Percentiles rank a stretch among this genome's conserved stretches.
These are phyloP conservation scores for Irena cyanogastra DNA, from an alignment of 2,113 vertebrate genomes.

Conservation along the genomic window DNA sequence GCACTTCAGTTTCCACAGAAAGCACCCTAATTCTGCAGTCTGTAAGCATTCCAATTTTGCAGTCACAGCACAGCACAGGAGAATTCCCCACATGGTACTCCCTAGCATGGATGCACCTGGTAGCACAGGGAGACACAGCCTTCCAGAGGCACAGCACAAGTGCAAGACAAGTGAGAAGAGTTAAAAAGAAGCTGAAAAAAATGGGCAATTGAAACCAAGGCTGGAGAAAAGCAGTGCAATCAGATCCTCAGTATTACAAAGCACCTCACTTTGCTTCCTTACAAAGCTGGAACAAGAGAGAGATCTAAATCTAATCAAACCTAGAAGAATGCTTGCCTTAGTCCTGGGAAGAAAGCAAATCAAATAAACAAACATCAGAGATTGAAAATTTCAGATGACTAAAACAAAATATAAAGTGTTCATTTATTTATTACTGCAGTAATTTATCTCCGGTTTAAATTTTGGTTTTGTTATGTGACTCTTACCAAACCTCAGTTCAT, in stretches of 20 bases:
- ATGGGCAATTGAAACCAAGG: neutral
- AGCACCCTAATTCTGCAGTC: neutral
- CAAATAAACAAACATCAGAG: neutral
- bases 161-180: neutral
- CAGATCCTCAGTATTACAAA: neutral
- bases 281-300: neutral
- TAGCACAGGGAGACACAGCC: neutral
- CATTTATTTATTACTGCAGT: neutral
- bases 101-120: neutral
- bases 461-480: neutral
- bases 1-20: neutral
- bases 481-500: neutral
- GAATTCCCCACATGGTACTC: rapidly evolving
- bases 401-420: neutral
- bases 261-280: neutral
- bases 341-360: neutral
- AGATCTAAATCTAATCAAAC: neutral
- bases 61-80: rapidly evolving
- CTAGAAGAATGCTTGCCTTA: neutral
- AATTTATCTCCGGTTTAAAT: neutral
- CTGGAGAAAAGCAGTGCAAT: neutral
- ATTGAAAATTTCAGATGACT: neutral
- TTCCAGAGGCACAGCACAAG: neutral
- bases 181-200: neutral
- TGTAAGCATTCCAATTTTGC: no score